Base-by-base conservation (phyloP, 2,113 vertebrate species). In the Bubo bubo region DNA sequence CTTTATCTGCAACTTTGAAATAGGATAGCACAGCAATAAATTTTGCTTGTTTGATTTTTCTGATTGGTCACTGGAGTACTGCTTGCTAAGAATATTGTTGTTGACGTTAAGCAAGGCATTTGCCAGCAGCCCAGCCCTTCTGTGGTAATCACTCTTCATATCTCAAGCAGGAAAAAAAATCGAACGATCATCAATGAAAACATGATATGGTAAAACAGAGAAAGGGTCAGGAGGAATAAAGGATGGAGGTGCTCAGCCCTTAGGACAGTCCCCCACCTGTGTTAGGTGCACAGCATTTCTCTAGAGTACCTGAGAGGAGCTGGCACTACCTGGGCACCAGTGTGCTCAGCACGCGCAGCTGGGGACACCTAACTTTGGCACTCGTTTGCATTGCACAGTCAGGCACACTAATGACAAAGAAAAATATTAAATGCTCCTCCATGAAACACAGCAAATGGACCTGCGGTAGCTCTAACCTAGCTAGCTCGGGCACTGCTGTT, bases 241-340 rank as follows among this genome's bases (percentile, higher is more conserved):
- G 47, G 27, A 15, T 23, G 43, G 45, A 47, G 41, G 37, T 4
- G 34, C 12, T 28, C 14, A 32, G 52, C 5, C 53, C n/a, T 35
- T 15, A 16, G 28, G 39, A 58, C 32, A 75, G 35, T n/a, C 2
- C 32, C 11, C 11, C 5, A 0, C 19, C 67, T 5, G 1, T 15
- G 21, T 35, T 52, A 21, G 35, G 50, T 3, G 2, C n/a, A 5
- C 0, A 0, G 53, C 10, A 9, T 26, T 56, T 56, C 75, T 47
- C 0, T 0, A 41, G 43, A 45, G n/a, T 2, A 12, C 20, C 8
- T 4, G 1, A 26, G 28, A 82, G 35, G 20, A 53, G 17, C 0
- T 34, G 35, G 20, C 27, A 14, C 21, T 5, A 2, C 37, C 14
- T 28, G 77, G 50, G 26, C 71, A 26, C 59, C 6, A 7, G 28